Evolutionary conservation across 2,113 vertebrate genomes (phyloP).

Genomic region (Xiphophorus couchianus): DNA sequence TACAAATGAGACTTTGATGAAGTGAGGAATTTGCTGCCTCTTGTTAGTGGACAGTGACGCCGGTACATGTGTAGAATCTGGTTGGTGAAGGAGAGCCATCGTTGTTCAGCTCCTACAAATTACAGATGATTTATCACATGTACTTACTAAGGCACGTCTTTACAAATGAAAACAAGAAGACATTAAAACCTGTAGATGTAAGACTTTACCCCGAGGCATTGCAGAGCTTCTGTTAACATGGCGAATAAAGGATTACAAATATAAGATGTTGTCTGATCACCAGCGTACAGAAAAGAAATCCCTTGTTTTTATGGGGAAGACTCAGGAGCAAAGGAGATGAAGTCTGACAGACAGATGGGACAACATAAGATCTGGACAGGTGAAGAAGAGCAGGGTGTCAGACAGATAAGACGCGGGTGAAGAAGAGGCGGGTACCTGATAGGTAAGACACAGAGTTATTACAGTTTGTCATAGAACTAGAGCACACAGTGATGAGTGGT

Average conservation of each 20-base stretch:
- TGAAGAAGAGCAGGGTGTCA: slow-evolving; percentile 5
- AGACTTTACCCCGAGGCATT: not conserved
- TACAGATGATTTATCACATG: not conserved
- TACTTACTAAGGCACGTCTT: not conserved
- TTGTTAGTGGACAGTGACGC: not conserved
- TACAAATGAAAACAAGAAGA: not conserved
- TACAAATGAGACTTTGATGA: not conserved
- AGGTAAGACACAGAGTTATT: slow-evolving; percentile 3
- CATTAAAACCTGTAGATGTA: not conserved
- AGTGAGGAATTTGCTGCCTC: not conserved
- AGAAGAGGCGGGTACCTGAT: not conserved
- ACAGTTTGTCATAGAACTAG: slow-evolving; percentile 1
- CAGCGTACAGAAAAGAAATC: not conserved
- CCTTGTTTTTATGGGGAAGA: not conserved
- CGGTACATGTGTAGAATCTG: not conserved
- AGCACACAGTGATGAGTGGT: not conserved
- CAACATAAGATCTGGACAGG: slow-evolving; percentile 6
- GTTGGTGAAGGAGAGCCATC: not conserved
- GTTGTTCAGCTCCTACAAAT: not conserved
- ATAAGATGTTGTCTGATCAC: not conserved
- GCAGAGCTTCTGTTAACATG: not conserved
- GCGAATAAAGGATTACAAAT: not conserved
- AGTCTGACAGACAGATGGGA: slow-evolving; percentile 2
- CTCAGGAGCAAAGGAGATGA: not conserved
- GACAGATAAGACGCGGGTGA: slow-evolving; percentile 5